Evolutionary conservation across 1,140 invertebrate species (phyloP).

Genomic region (Paralvinella palmiformis): DNA sequence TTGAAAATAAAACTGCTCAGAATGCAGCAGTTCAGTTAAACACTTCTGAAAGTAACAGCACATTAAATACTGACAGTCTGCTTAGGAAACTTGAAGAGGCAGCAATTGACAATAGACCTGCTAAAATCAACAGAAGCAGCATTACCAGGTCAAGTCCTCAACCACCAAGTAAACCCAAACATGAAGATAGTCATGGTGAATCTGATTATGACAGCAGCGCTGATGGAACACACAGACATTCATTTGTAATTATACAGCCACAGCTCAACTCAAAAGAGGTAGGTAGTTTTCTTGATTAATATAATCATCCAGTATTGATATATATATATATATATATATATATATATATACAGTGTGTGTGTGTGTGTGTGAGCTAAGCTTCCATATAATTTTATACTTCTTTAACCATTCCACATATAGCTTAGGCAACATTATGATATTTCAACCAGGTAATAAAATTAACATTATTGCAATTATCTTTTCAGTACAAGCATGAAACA

Average conservation of each 20-base stretch:
- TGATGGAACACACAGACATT: background rate
- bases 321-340: too few relatives aligned
- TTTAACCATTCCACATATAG: background rate
- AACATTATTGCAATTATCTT: background rate
- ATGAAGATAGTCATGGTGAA: too few relatives aligned
- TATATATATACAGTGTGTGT: too few relatives aligned
- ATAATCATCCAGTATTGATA: background rate
- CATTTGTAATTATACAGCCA: conserved; percentile 12
- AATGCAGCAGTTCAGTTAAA: background rate
- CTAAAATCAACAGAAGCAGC: background rate
- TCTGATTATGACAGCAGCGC: background rate
- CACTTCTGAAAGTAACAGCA: background rate
- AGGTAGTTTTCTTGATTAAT: background rate
- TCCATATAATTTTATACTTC: background rate
- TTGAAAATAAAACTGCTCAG: conserved; percentile 1
- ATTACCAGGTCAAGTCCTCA: background rate
- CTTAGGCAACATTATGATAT: background rate
- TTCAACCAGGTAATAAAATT: background rate
- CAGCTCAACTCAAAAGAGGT: conserved; percentile 10
- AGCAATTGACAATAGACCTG: background rate
- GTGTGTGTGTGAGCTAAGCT: background rate
- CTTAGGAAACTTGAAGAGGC: background rate
- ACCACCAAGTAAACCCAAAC: background rate
- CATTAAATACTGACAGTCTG: background rate
- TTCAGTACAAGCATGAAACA: conserved; percentile 7